Base-by-base conservation (phyloP, 2,113 vertebrate species). In the Oxyura jamaicensis region DNA sequence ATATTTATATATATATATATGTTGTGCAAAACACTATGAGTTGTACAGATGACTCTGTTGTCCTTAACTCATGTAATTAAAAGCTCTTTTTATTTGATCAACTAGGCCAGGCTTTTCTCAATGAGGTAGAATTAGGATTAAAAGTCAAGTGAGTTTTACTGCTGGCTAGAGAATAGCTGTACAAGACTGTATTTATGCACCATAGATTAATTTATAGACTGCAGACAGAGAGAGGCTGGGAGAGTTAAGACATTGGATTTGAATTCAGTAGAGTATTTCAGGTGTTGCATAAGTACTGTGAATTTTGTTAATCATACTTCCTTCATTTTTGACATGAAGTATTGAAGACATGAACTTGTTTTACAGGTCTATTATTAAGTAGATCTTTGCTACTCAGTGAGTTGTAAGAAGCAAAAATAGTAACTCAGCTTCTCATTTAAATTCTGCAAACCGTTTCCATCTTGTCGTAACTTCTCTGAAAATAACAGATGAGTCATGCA, bases 1-100 rank as follows among this genome's bases (percentile, higher is more conserved):
- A 7, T 0, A 2, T 88, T 67, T 68, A 52, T 75, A 8, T 0
- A 2, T 65, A 48, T 87, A 6, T 14, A 4, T 75, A 6, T 0
- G 3, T 88, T 91, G 42, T 74, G 11, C 28, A 87, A n/a, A 84
- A 68, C 7, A 15, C 17, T 75, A 17, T 56, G 71, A 79, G 39
- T 60, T 1, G 1, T 65, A 65, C 46, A 63, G 33, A 28, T 82
- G 52, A 92, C 68, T 39, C 46, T 87, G 11, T 6, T 63, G 66
- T 85, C 23, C 35, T 68, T 33, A 94, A 56, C 25, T 63, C 3
- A 2, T 0, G 3, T 65, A 2, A 12, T 55, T 25, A 39, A 68
- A 89, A 36, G 13, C 19, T 55, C 44, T 60, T 53, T 86, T 77
- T 36, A 35, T 68, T 87, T 95, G 41, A 19, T 25, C 22, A 56